Conservation (phyloP, 2,888 invertebrate genomes). For the Gastrophysa polygoni region DNA sequence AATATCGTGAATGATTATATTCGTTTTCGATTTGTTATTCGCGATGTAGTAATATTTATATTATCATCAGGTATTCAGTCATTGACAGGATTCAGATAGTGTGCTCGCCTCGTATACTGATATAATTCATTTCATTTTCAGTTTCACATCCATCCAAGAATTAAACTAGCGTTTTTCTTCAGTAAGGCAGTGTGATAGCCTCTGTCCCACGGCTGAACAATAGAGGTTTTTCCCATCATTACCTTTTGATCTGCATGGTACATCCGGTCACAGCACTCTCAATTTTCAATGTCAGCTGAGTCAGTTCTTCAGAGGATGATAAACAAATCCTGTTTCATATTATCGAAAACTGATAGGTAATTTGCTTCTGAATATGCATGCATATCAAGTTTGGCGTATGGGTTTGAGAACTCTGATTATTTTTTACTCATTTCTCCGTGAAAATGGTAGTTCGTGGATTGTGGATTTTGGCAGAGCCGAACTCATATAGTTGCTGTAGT, state of each 20-base stretch:
- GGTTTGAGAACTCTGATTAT: too few relatives aligned
- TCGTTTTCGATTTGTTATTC: too few relatives aligned
- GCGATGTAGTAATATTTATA: too few relatives aligned
- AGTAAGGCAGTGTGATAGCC: conserved; percentile 59
- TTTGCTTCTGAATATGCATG: too few relatives aligned
- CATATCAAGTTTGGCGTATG: background rate
- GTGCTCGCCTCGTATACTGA: conserved; percentile 37
- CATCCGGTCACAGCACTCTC: conserved; percentile 58
- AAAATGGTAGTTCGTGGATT: too few relatives aligned
- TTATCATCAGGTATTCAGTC: too few relatives aligned
- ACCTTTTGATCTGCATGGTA: conserved; percentile 60
- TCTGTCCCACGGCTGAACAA: conserved; percentile 57
- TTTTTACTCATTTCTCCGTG: too few relatives aligned
- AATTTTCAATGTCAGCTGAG: conserved; percentile 57
- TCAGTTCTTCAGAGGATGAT: background rate
- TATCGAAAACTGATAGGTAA: background rate
- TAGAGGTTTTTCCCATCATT: conserved; percentile 58
- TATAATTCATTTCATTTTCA: conserved; percentile 46
- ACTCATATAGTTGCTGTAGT: too few relatives aligned
- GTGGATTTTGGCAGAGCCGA: too few relatives aligned
- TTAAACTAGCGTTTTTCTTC: conserved; percentile 52
- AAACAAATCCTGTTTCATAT: too few relatives aligned
- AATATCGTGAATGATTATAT: too few relatives aligned
- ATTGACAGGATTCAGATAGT: background rate
- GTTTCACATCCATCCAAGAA: conserved; percentile 53